A percentile compares a stretch with the other conserved stretches of the same genome.
phyloP scores from a whole-genome alignment of 37 sponge, comb jelly and placozoan genomes.

The Cliona cf. orientalis region DNA sequence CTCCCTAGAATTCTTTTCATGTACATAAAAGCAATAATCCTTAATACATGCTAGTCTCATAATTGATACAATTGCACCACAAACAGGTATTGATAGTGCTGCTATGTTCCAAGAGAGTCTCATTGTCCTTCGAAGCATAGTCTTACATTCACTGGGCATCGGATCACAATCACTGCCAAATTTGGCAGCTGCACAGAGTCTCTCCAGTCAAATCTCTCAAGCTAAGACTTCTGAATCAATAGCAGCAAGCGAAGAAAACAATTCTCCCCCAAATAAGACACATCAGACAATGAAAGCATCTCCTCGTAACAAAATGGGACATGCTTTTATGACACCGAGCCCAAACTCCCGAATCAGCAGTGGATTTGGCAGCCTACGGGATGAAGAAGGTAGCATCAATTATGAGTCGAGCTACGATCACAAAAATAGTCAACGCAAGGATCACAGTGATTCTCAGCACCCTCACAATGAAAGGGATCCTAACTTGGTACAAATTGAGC shows the following conservation, averaged over 20 bases:
- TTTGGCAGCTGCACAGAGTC: neutral
- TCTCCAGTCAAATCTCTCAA: neutral
- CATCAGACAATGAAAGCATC: neutral
- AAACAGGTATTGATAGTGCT: slow-evolving; percentile 62
- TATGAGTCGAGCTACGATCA: slow-evolving; percentile 16
- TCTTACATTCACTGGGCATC: slow-evolving; percentile 53
- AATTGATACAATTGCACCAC: neutral
- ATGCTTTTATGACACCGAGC: slow-evolving; percentile 1
- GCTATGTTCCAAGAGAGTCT: slow-evolving; percentile 74
- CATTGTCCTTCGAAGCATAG: slow-evolving; percentile 57
- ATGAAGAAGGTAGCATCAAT: slow-evolving; percentile 33
- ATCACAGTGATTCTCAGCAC: too few relatives aligned
- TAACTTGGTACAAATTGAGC: too few relatives aligned
- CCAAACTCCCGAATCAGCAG: slow-evolving; percentile 66
- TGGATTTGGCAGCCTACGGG: slow-evolving; percentile 72
- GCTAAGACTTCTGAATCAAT: neutral
- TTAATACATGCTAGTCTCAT: neutral
- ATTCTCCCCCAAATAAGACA: too few relatives aligned
- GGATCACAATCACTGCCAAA: neutral
- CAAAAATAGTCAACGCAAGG: too few relatives aligned
- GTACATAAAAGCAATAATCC: neutral
- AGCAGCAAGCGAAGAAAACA: neutral
- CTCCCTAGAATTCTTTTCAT: neutral
- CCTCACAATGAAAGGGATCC: too few relatives aligned
- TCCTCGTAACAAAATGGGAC: neutral